Base-by-base conservation (phyloP, 2,113 vertebrate genomes). In the Diadophis punctatus region DNA sequence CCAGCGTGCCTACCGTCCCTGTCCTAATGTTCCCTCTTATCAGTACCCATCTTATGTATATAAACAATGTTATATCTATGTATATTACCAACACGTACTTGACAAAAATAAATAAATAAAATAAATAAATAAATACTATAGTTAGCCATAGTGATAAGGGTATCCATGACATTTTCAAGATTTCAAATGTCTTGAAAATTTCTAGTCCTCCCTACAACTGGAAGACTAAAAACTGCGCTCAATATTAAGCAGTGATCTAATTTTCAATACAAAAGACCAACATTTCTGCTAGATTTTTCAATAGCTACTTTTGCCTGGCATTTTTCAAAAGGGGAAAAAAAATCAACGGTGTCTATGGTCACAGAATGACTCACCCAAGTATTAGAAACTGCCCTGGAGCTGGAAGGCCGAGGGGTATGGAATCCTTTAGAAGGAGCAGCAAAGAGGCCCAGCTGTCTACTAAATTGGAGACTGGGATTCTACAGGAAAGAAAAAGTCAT, bases 381-480 rank as follows among this genome's bases (percentile, higher is more conserved):
- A 99, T 98, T 18, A 99, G 98, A 96, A 99, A 99, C 94, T 99
- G 99, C 95, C 99, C 99, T 0, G 99, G 99, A 60, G 99, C 98
- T 87, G 99, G 99, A 85, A 99, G 98, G 93, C 98, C 98, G 86
- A 99, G 97, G 93, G 99, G 99, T 53, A 99, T 97, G 1, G 99
- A 99, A 95, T 99, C 99, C 97, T 99, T 99, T 22, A 99, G 97
- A 89, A 99, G 98, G 3, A 98, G 97, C 91, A 99, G 95, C 92
- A 99, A 96, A 68, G 99, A 99, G 2, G 98, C 98, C 99, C 99
- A 99, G 95, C 99, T 99, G 58, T 99, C 99, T 74, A 99, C 98
- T 96, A 99, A 97, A 96, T 98, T 99, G 93, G 99, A 98, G 92
- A 99, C 98, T 10, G 99, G 98, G 94, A 99, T 99, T 96, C 99